Conservation (phyloP, 2,113 vertebrate genomes). For the Hydropotes inermis region DNA sequence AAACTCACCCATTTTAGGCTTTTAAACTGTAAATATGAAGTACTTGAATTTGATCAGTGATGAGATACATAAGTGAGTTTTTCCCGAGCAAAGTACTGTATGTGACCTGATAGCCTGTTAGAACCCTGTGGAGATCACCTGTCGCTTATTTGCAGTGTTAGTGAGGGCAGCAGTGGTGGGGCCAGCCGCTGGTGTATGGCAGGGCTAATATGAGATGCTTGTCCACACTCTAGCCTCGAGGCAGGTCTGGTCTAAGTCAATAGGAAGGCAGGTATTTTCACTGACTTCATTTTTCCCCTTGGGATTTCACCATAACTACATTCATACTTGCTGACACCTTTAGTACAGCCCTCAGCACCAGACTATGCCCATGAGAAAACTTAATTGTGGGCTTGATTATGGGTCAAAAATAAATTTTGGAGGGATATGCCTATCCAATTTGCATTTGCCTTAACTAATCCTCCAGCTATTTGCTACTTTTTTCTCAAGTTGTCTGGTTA, state of each 20-base stretch:
- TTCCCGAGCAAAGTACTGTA: constrained; percentile 71
- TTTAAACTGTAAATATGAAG: constrained; percentile 84
- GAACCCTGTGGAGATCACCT: constrained; percentile 59
- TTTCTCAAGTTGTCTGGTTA: not conserved
- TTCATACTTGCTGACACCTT: not conserved
- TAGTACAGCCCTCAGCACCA: not conserved
- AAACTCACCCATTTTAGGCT: constrained; percentile 81
- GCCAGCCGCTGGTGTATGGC: not conserved
- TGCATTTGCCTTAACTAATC: not conserved
- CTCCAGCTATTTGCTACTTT: not conserved
- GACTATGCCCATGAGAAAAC: not conserved
- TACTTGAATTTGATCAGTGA: constrained; percentile 82
- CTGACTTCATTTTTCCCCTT: not conserved
- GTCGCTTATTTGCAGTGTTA: constrained; percentile 42
- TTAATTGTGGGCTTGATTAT: not conserved
- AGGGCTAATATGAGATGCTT: not conserved
- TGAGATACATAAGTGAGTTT: constrained; percentile 80
- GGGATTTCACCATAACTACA: not conserved
- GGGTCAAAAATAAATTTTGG: not conserved
- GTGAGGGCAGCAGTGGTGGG: not conserved
- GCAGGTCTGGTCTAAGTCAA: not conserved
- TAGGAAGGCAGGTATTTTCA: not conserved
- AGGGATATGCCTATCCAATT: not conserved
- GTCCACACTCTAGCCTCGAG: not conserved
- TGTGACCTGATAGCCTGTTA: constrained; percentile 59